Evolutionary conservation across 2,113 vertebrate species (phyloP), one percentile per base, ranked within the genome.

Genomic region (Pogonocichla stellata): DNA sequence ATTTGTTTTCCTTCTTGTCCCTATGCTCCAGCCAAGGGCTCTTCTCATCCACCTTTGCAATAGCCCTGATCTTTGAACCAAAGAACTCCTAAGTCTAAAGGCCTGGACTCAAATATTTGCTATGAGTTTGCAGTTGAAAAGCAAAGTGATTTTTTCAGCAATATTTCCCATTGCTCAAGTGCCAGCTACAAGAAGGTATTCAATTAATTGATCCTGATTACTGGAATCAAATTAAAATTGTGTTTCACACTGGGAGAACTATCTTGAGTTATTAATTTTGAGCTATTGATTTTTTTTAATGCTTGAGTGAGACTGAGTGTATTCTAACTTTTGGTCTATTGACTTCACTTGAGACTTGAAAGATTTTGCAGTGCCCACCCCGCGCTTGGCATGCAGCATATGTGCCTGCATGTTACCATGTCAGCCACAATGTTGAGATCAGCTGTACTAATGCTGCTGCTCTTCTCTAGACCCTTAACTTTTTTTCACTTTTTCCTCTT

Each of bases 111-210:
- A 92, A 92, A 90, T 82, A 92, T 82, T 94, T 91, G 34, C 54
- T 62, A 25, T 90, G 81, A 87, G 71, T 88, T 82, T 90, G 50
- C 58, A n/a, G 33, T 28, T 90, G 54, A 91, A 95, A 93, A 95
- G 62, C 58, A 56, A 78, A 86, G 60, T 78, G 54, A 57, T 80
- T 89, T 92, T 95, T 87, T 72, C 26, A 83, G 38, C 34, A 54
- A 3, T 81, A 33, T 73, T 81, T n/a, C 11, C 33, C 14, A 9
- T 75, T 91, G n/a, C 45, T 89, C 26, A 87, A 82, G 57, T 79
- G 40, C 70, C 42, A 56, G 42, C 24, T 85, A 65, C 42, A 48
- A 56, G n/a, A 85, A 65, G 24, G 23, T 12, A n/a, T 48, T 56
- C 34, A 47, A 16, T 25, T 20, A 10, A 7, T 75, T 79, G 53